Percentiles rank a stretch among this genome's conserved stretches.
Conservation (phyloP, 2,113 vertebrate species). For the Nothoprocta pentlandii region DNA sequence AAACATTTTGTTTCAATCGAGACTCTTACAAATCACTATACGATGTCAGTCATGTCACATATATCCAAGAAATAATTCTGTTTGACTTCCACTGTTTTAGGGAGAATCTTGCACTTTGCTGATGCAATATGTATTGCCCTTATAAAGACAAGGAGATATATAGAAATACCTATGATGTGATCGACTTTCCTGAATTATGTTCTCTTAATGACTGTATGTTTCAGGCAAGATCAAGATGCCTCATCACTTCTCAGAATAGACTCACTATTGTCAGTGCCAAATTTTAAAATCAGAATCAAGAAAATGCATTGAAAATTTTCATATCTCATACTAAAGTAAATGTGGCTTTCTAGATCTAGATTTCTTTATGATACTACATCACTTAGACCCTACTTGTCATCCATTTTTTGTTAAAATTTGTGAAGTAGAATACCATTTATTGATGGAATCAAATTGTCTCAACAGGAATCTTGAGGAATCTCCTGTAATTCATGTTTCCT, state of each 20-base stretch:
- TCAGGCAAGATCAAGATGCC: background rate
- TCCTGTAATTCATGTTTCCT: background rate
- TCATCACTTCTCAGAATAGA: background rate
- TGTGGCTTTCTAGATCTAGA: background rate
- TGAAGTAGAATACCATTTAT: background rate
- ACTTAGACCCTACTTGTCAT: background rate
- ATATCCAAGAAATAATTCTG: background rate
- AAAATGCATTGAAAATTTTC: background rate
- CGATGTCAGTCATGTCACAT: background rate
- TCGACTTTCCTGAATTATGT: background rate
- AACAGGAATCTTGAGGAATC: background rate
- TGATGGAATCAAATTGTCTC: background rate
- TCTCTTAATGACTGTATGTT: background rate
- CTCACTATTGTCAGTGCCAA: background rate
- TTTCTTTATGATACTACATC: background rate
- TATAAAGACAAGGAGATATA: background rate
- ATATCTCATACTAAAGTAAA: background rate
- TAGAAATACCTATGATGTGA: background rate
- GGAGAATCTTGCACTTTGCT: background rate
- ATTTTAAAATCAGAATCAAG: background rate
- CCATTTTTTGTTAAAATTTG: background rate
- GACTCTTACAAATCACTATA: background rate
- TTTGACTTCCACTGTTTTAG: background rate
- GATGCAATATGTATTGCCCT: background rate
- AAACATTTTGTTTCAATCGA: background rate